Evolutionary conservation across 1,140 invertebrate species (phyloP).

Genomic region (Eupristina koningsbergeri): DNA sequence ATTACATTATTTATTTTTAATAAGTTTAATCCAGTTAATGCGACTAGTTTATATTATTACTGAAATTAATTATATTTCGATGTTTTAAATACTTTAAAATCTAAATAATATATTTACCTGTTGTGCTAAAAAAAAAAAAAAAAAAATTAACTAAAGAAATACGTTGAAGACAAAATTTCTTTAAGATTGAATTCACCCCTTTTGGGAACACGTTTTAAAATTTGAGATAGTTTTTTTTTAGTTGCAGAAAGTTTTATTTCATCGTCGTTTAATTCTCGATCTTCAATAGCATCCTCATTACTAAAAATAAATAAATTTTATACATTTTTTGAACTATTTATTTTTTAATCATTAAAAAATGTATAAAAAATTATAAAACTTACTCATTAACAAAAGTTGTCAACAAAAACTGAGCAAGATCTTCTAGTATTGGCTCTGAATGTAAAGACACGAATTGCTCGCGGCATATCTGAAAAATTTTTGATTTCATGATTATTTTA

Average conservation of each 20-base stretch:
- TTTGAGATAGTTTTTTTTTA: conserved; percentile 77
- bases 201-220: conserved; percentile 78
- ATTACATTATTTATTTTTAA: no score
- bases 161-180: conserved; percentile 83
- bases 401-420: conserved; percentile 86
- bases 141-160: conserved; percentile 83
- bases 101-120: conserved; percentile 9
- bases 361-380: conserved; percentile 50
- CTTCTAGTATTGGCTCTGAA: conserved; percentile 91
- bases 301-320: not conserved
- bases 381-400: conserved; percentile 76
- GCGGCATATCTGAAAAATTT: conserved; percentile 84
- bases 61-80: not conserved
- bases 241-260: conserved; percentile 53
- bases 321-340: not conserved
- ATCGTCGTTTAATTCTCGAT: no score
- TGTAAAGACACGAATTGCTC: conserved; percentile 97
- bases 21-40: no score
- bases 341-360: not conserved
- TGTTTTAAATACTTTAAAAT: not conserved
- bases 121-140: not conserved
- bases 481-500: no score
- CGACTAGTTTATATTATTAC: not conserved
- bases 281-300: no score
- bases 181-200: conserved; percentile 85